phyloP scores from a whole-genome alignment of 2,888 invertebrate species.

The Rhagonycha lutea region DNA sequence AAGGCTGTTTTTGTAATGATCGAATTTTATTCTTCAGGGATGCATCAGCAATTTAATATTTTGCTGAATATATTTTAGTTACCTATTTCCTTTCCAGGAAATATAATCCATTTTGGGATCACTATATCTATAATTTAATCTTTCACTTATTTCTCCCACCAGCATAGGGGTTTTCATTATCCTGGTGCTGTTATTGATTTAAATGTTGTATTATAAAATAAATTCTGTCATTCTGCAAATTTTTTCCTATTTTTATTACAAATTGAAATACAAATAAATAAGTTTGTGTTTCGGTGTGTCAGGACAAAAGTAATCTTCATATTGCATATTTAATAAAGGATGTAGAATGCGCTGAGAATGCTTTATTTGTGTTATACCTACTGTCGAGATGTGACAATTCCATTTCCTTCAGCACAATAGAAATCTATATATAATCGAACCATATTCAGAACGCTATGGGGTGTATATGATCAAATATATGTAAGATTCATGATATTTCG shows the following conservation, averaged over 20 bases:
- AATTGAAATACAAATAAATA: neutral
- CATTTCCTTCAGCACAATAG: slow-evolving; percentile 33
- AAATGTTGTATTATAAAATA: neutral
- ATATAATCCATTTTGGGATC: neutral
- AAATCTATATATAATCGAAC: slow-evolving; percentile 33
- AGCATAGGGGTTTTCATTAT: neutral
- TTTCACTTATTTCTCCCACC: neutral
- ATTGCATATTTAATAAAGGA: slow-evolving; percentile 33
- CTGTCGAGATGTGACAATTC: slow-evolving; percentile 34
- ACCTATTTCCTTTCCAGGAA: neutral
- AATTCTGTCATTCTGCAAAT: neutral
- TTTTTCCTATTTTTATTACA: neutral
- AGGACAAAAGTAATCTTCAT: slow-evolving; percentile 29
- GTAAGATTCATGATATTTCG: slow-evolving; percentile 19
- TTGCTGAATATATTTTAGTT: neutral
- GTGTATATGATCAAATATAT: slow-evolving; percentile 19
- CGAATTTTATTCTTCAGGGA: neutral
- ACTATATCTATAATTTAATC: neutral
- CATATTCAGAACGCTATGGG: slow-evolving; percentile 25
- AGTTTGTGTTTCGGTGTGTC: slow-evolving; percentile 12
- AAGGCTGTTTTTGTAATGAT: neutral
- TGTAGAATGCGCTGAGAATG: slow-evolving; percentile 28
- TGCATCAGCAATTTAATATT: neutral
- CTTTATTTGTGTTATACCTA: slow-evolving; percentile 28
- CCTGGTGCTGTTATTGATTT: neutral